Percentiles rank a stretch among this genome's conserved stretches.
Conservation (phyloP, 2,888 invertebrate species). For the Acrobasis repandana region DNA sequence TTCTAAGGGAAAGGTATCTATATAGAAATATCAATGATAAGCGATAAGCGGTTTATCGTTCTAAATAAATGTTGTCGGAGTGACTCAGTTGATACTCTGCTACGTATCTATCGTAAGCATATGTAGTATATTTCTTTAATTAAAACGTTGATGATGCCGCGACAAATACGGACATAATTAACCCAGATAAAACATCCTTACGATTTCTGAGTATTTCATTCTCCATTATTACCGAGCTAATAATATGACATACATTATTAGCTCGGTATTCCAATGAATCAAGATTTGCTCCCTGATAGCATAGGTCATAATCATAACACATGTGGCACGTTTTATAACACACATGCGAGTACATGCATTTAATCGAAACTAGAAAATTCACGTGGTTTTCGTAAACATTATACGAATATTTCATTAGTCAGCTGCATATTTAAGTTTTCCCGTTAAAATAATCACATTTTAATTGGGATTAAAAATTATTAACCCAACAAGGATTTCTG, state of each 20-base stretch:
- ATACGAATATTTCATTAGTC: too few relatives aligned
- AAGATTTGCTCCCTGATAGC: slow-evolving; percentile 5
- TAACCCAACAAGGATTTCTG: too few relatives aligned
- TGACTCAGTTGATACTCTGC: too few relatives aligned
- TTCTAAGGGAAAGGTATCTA: slow-evolving; percentile 19
- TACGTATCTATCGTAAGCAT: too few relatives aligned
- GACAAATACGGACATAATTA: neutral
- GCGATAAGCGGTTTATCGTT: neutral
- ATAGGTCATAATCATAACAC: slow-evolving; percentile 5
- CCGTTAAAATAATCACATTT: too few relatives aligned
- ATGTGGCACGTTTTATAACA: slow-evolving; percentile 4
- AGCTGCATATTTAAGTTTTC: too few relatives aligned
- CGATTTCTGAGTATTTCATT: neutral
- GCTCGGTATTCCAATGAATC: slow-evolving; percentile 1
- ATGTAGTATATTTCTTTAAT: too few relatives aligned
- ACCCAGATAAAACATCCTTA: neutral
- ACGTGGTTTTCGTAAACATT: neutral
- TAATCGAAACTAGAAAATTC: neutral
- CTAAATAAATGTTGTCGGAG: neutral
- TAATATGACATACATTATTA: neutral
- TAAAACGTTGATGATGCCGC: too few relatives aligned
- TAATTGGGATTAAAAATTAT: too few relatives aligned
- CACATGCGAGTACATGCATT: slow-evolving; percentile 11
- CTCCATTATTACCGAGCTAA: neutral
- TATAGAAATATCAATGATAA: slow-evolving; percentile 6